Evolutionary conservation across 2,113 vertebrate genomes (phyloP), one percentile per base, ranked within the genome.

Genomic region (Eretmochelys imbricata): DNA sequence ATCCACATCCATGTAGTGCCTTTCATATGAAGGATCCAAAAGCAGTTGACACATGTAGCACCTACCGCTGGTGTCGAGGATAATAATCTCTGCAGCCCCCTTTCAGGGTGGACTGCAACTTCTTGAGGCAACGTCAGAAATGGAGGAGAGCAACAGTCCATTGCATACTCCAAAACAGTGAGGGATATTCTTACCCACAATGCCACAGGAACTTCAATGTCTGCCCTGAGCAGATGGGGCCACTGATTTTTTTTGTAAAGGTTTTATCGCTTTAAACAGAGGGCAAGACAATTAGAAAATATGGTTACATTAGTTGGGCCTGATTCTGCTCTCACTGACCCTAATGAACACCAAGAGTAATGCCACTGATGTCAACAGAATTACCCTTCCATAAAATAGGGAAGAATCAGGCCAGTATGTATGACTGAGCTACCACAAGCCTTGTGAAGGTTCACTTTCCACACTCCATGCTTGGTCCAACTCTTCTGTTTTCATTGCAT

Each of bases 381-480:
- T 87, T 87, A 1, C 4, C 82, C 0, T 79, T 65, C 4, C 8
- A 75, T 2, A 8, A 88, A 25, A 82, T 0, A 51, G 3, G 57
- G 62, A 54, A 38, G 2, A 82, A 1, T 1, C 31, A 2, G 4
- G 59, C 92, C 93, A 89, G 48, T 29, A 50, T 31, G 62, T 65
- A 88, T 2, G 1, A 88, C 46, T 88, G 25, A 88, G 80, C 53
- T 0, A 49, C 49, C 80, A 93, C 24, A 38, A 55, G 0, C 2
- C 35, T 57, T 35, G 1, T 1, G 2, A 84, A 81, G 69, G 57
- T 42, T 2, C 0, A 12, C 6, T 1, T 53, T 93, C 88, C 88
- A 72, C 13, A 87, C 11, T 2, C 1, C 2, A 27, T 90, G 72
- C 24, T 78, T 48, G 38, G 9, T 62, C 55, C 13, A 25, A 3